These are phyloP conservation scores for Spea hammondii DNA, from an alignment of 2,797 vertebrate genomes.

Conservation along the genomic window DNA sequence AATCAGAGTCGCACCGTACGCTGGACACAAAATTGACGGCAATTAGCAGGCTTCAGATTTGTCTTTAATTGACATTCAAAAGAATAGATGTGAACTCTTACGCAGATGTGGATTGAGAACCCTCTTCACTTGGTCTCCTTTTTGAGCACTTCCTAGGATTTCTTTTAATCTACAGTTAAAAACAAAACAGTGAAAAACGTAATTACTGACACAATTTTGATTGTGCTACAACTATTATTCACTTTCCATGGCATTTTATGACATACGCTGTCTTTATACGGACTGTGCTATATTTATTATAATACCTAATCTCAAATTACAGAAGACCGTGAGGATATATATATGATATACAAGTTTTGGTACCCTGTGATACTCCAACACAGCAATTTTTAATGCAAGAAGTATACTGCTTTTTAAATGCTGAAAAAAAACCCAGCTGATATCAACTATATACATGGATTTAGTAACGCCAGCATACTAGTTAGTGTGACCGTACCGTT, in stretches of 20 bases:
- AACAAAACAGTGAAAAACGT: slow-evolving; percentile 14
- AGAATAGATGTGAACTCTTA: slow-evolving; percentile 67
- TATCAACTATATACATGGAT: too few relatives aligned
- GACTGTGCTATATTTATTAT: too few relatives aligned
- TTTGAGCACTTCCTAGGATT: slow-evolving; percentile 74
- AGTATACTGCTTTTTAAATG: too few relatives aligned
- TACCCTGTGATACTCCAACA: too few relatives aligned
- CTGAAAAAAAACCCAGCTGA: too few relatives aligned
- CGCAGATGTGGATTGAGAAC: slow-evolving; percentile 89
- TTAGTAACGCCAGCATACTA: neutral
- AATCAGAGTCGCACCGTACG: slow-evolving; percentile 88
- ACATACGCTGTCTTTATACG: too few relatives aligned
- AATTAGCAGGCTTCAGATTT: neutral
- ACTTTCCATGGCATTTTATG: too few relatives aligned
- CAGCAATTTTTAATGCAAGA: too few relatives aligned
- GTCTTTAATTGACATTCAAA: slow-evolving; percentile 33
- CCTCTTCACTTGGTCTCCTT: slow-evolving; percentile 87
- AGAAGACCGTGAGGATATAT: too few relatives aligned
- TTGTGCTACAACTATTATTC: too few relatives aligned
- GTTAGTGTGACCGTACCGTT: slow-evolving; percentile 58
- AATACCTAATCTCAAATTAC: too few relatives aligned
- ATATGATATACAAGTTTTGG: too few relatives aligned
- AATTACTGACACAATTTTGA: neutral
- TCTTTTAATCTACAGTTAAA: slow-evolving; percentile 77
- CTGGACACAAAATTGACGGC: slow-evolving; percentile 55